A percentile compares a stretch with the other conserved stretches of the same genome.
Evolutionary conservation across 2,113 vertebrate species (phyloP).

Genomic region (Apodemus speciosus): DNA sequence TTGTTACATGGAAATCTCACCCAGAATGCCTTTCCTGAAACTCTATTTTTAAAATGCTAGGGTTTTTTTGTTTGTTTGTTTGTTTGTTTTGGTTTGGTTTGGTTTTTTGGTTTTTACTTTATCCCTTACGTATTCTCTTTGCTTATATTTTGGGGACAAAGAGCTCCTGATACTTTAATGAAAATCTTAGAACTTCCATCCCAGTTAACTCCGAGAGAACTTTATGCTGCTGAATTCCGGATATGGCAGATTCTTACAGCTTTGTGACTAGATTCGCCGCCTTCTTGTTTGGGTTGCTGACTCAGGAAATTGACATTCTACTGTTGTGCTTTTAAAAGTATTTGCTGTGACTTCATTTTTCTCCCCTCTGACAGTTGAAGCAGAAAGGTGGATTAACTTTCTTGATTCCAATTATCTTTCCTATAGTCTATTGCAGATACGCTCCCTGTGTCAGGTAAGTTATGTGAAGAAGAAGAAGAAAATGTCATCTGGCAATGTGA

Average conservation of each 20-base stretch:
- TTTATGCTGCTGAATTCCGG: not conserved
- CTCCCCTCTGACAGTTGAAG: slow-evolving; percentile 57
- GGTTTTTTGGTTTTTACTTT: not conserved
- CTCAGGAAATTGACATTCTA: slow-evolving; percentile 71
- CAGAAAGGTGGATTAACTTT: slow-evolving; percentile 77
- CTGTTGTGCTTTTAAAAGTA: slow-evolving; percentile 75
- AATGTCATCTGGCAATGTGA: slow-evolving; percentile 61
- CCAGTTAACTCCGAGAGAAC: slow-evolving; percentile 16
- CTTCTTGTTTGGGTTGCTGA: slow-evolving; percentile 64
- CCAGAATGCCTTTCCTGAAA: slow-evolving; percentile 18
- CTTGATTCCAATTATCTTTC: slow-evolving; percentile 75
- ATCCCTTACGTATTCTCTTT: accelerated
- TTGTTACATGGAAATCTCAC: not conserved
- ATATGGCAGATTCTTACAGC: slow-evolving; percentile 39
- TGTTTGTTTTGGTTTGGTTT: too few species aligned
- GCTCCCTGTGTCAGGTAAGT: slow-evolving; percentile 69
- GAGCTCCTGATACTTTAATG: not conserved
- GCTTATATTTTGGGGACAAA: not conserved
- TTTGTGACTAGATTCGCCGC: slow-evolving; percentile 57
- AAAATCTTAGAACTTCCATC: not conserved
- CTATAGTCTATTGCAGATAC: slow-evolving; percentile 64
- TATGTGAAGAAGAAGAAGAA: slow-evolving; percentile 76
- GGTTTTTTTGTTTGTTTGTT: not conserved
- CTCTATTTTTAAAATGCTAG: not conserved
- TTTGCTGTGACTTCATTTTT: slow-evolving; percentile 75